Evolutionary conservation across 2,888 invertebrate species (phyloP), one percentile per base, ranked within the genome.

Genomic region (Rambutsinella grinnellia): DNA sequence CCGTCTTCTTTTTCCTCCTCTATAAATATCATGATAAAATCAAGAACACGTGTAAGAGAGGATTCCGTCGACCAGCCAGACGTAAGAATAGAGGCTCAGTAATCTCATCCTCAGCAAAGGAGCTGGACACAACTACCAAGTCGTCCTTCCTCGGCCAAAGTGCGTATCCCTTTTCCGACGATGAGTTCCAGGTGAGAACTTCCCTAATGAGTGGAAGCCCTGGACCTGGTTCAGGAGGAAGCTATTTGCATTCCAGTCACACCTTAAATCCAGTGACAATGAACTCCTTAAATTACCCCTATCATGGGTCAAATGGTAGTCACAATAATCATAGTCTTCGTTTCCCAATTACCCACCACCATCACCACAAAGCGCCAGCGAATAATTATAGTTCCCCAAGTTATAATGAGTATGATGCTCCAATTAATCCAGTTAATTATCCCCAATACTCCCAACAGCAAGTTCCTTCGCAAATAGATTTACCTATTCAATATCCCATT

Each of bases 11-110:
- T 3, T 88, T 94, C 80, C 89, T 94, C 57, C 87, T 94, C 78
- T 95, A 94, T 86, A 90, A 93, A 84, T 95, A 93, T 86, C 90
- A 95, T 28, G 91, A 93, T 80, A 91, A 92, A 85, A 91, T 95
- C 84, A 91, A 93, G 53, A 94, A 94, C 85, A 91, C 93, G 68
- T 88, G 95, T 71, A 94, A 94, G 51, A 24, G 81, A 5, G 79
- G 78, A 44, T 81, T 82, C 70, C 76, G 80, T 10, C 77, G 82
- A 10, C 79, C 79, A 1, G 69, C 79, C 15, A 69, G 83, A 10
- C 72, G 79, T 19, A 78, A 82, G 75, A 79, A 79, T 54, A 79
- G 81, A 15, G 78, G 79, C 47, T 77, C 78, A 47, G 81, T 82
- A 49, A 81, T 81, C 61, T 78, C 81, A 19, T 78, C 79, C 13